phyloP scores from a whole-genome alignment of 2,797 vertebrate genomes.

The Diplodus sargus region DNA sequence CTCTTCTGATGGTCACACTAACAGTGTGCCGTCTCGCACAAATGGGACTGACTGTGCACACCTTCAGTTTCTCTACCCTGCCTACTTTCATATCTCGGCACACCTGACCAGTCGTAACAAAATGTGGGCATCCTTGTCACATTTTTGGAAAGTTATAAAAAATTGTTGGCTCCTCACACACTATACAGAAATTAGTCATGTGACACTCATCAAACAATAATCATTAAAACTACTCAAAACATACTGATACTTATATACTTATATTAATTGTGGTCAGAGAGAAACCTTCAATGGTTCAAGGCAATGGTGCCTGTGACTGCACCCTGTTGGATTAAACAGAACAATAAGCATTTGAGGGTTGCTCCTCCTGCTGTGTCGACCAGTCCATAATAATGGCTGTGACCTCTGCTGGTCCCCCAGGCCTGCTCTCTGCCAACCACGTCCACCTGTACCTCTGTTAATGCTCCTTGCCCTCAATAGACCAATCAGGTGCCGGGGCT shows the following conservation, averaged over 20 bases:
- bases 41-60: neutral
- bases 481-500: constrained; percentile 28
- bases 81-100: neutral
- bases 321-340: constrained; percentile 2
- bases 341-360: constrained; percentile 16
- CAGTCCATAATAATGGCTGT: constrained; percentile 13
- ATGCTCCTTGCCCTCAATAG: constrained; percentile 3
- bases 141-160: neutral
- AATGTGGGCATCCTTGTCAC: neutral
- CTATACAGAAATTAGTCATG: too few relatives aligned
- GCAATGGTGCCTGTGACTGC: too few relatives aligned
- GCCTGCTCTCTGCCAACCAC: neutral
- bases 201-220: neutral
- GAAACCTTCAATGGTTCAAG: too few relatives aligned
- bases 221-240: neutral
- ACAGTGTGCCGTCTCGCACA: too few relatives aligned
- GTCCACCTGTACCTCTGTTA: constrained; percentile 21
- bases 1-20: neutral
- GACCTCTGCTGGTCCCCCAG: constrained; percentile 11
- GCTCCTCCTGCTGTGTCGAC: neutral
- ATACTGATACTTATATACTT: too few relatives aligned
- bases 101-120: neutral
- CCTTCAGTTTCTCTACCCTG: neutral
- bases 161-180: neutral
- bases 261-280: neutral